Evolutionary conservation across 2,888 invertebrate species (phyloP), one percentile per base, ranked within the genome.

Genomic region (Ellobium chinense): DNA sequence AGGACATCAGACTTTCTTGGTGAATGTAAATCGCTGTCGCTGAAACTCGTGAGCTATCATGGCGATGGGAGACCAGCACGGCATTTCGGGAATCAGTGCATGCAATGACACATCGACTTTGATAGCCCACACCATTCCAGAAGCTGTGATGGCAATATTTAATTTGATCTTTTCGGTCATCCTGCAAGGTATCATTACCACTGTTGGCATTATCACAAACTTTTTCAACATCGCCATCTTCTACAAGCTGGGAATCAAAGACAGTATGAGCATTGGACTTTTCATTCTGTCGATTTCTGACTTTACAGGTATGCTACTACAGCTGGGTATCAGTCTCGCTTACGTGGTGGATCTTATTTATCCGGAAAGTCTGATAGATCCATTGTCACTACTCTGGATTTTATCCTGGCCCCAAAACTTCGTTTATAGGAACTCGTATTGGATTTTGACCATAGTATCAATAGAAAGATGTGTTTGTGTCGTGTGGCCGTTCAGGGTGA

Each of bases 401-500:
- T 9, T 34, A 1, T 63, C 63, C 1, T 75, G 63, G 63, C 7
- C 39, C 9, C 5, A n/a, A 1, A 1, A 63, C n/a, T 12, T 21
- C 1, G n/a, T 12, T 9, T 75, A 63, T 34, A 1, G 24, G 29
- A 36, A 27, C 29, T 63, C 75, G 2, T 29, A 39, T 18, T 75
- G 75, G 75, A 75, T 75, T 24, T 63, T 63, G 1, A 39, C 75
- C 29, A 2, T 75, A n/a, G 29, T 75, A n/a, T 39, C 63, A 31
- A 29, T 75, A 29, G 75, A 75, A 36, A 75, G 63, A 63, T 75
- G 75, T 39, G 1, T 75, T 21, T 75, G 75, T 63, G 75, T 75
- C 18, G 63, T 65, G 5, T 75, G 7, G n/a, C 76, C 76, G 4
- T 76, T 76, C n/a, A 34, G 37, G 27, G 76, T 76, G 46, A 72